These are phyloP conservation scores for Calycopis cecrops DNA, from an alignment of 1,140 invertebrate species.

Conservation along the genomic window DNA sequence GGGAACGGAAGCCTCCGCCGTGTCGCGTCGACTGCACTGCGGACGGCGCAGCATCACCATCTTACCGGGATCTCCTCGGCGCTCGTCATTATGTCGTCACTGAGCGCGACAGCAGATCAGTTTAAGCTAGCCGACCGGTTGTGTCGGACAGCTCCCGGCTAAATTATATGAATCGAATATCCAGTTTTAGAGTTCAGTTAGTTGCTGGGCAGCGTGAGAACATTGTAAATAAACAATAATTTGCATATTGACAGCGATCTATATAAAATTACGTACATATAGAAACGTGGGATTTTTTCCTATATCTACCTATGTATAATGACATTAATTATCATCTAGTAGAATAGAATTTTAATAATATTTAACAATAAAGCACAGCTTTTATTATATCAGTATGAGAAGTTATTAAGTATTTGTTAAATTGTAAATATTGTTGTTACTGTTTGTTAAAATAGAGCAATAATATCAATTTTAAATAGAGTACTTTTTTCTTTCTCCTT, in stretches of 20 bases:
- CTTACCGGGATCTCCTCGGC: slow-evolving; percentile 23
- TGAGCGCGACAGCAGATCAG: slow-evolving; percentile 27
- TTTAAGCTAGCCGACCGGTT: slow-evolving; percentile 34
- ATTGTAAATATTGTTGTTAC: no score
- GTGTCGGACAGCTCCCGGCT: slow-evolving; percentile 38
- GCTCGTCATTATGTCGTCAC: slow-evolving; percentile 4
- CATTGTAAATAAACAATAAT: slow-evolving; percentile 20
- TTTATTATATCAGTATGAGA: no score
- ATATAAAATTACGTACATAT: slow-evolving; percentile 1
- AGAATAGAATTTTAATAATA: no score
- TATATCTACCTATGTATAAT: no score
- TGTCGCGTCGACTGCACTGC: slow-evolving; percentile 47
- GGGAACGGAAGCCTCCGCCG: slow-evolving; percentile 66
- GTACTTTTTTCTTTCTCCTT: no score
- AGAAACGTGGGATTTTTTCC: slow-evolving; percentile 1
- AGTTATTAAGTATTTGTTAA: no score
- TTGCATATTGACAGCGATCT: slow-evolving; percentile 7
- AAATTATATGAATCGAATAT: slow-evolving; percentile 52
- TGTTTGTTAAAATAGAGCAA: no score
- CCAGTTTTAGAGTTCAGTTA: slow-evolving; percentile 46
- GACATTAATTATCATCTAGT: no score
- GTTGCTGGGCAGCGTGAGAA: slow-evolving; percentile 41
- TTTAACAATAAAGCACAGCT: no score
- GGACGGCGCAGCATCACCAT: slow-evolving; percentile 38
- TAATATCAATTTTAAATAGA: no score